Evolutionary conservation across 92 coral and sea anemone genomes (phyloP), one percentile per base, ranked within the genome.

Genomic region (Metridium senile): DNA sequence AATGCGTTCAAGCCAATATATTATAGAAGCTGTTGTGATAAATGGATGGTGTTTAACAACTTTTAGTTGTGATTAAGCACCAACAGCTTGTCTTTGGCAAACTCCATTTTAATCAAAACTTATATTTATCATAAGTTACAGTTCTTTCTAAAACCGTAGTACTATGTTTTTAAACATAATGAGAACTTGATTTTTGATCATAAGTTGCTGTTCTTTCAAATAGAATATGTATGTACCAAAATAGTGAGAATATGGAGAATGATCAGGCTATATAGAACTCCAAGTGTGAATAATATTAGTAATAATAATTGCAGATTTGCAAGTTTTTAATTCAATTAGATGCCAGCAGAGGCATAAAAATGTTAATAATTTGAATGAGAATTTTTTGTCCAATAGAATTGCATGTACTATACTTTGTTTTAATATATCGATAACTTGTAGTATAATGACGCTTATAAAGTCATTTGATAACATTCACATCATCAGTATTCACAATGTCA

Each of bases 311-410:
- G 26, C 22, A 17, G 22, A 20, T 17, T 59, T 59, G 31, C 65
- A 59, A 59, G 65, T n/a, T 59, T 59, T 59, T 59, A 59, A 59
- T 59, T 59, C 17, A 54, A 4, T 8, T 54, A 16, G 65, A 59
- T 59, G 31, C 6, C 31, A 25, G 22, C 31, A n/a, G 16, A 16
- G 31, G 65, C 28, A 23, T 59, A 22, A 59, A 4, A 39, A 39
- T 39, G 11, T 20, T 59, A 59, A 59, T 59, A 59, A 59, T n/a
- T 59, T 9, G 27, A 59, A 59, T 59, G 65, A 59, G 49, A 59
- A 59, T 3, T 54, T 19, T 45, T 7, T 45, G 51, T 53, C 59
- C 21, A 53, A 59, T 59, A 26, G 32, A 59, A 59, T 22, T 59
- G 30, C 1, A 22, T 59, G 61, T 54, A 54, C n/a, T 54, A 54